These are phyloP conservation scores for Melanophora roralis DNA, from an alignment of 2,888 invertebrate genomes.

Conservation along the genomic window DNA sequence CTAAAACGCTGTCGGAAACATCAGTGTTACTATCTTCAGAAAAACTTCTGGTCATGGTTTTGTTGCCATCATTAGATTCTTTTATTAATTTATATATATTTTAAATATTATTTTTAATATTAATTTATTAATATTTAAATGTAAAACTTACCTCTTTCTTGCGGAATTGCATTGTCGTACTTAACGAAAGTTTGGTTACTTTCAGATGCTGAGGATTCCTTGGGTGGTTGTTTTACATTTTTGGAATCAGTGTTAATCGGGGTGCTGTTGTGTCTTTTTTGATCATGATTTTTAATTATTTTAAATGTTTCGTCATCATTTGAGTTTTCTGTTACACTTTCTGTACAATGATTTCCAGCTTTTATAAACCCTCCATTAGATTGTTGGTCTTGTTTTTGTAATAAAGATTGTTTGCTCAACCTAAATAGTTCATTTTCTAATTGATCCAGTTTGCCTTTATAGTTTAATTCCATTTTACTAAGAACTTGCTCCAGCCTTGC, in stretches of 20 bases:
- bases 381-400: background rate
- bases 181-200: slow-evolving; percentile 64
- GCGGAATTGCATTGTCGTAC: background rate
- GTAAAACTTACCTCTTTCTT: slow-evolving; percentile 29
- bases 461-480: slow-evolving; percentile 68
- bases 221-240: background rate
- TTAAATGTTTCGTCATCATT: slow-evolving; percentile 18
- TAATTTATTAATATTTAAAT: too few species aligned
- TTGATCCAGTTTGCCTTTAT: slow-evolving; percentile 69
- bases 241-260: background rate
- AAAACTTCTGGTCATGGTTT: background rate
- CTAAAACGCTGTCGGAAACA: background rate
- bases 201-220: slow-evolving; percentile 43
- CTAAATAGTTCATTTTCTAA: slow-evolving; percentile 68
- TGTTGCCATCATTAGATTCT: background rate
- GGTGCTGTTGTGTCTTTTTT: background rate
- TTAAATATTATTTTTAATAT: too few species aligned
- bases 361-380: too few species aligned
- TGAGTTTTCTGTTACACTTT: background rate
- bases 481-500: slow-evolving; percentile 69
- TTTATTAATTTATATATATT: too few species aligned
- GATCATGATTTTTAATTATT: background rate
- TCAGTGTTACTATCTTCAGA: slow-evolving; percentile 20
- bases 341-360: too few species aligned
- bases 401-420: background rate